phyloP scores from a whole-genome alignment of 2,113 vertebrate species.

The Oxygymnocypris stewartii region DNA sequence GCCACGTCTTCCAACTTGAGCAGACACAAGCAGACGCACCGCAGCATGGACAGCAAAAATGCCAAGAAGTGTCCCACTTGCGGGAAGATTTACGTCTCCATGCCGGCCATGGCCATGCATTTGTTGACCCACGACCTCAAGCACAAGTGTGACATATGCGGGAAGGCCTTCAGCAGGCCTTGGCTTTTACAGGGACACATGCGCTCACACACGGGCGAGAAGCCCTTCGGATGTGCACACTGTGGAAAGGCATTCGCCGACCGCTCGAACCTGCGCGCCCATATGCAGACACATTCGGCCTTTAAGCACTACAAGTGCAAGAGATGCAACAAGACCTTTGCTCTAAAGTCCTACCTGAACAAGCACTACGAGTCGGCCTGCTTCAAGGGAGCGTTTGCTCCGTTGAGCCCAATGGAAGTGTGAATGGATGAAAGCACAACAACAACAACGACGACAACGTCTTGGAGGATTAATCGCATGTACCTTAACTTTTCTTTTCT shows the following conservation, averaged over 20 bases:
- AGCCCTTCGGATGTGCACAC: slow-evolving; percentile 90
- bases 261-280: slow-evolving; percentile 90
- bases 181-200: slow-evolving; percentile 94
- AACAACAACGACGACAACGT: too few species aligned
- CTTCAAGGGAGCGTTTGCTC: slow-evolving; percentile 84
- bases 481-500: slow-evolving; percentile 58
- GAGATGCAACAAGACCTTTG: slow-evolving; percentile 89
- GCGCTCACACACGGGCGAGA: slow-evolving; percentile 92
- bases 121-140: slow-evolving; percentile 92
- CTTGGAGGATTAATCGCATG: slow-evolving; percentile 61
- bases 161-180: slow-evolving; percentile 90
- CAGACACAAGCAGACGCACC: slow-evolving; percentile 90
- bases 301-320: slow-evolving; percentile 97
- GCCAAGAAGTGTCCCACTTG: slow-evolving; percentile 92
- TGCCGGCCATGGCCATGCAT: slow-evolving; percentile 95
- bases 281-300: slow-evolving; percentile 95
- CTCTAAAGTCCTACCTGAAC: slow-evolving; percentile 93
- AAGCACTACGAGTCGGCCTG: slow-evolving; percentile 94
- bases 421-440: slow-evolving; percentile 53
- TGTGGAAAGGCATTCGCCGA: slow-evolving; percentile 93
- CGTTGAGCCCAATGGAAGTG: slow-evolving; percentile 72
- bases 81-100: slow-evolving; percentile 91
- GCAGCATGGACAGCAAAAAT: slow-evolving; percentile 91
- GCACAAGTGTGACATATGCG: slow-evolving; percentile 91
- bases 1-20: slow-evolving; percentile 91